These are phyloP conservation scores for Argentina silus DNA, from an alignment of 2,797 vertebrate species.

Conservation along the genomic window DNA sequence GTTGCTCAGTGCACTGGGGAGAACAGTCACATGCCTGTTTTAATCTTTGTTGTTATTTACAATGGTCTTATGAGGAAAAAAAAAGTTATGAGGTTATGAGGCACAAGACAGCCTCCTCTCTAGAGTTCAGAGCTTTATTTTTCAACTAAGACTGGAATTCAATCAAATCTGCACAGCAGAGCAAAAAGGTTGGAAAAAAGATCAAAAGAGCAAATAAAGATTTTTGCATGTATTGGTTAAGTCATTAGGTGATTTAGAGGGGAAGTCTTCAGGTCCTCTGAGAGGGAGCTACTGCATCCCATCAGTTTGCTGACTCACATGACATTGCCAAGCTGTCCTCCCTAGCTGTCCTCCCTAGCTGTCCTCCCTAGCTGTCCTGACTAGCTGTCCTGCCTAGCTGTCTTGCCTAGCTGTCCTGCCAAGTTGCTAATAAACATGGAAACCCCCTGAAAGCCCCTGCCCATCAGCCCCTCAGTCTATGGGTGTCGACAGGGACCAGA, in stretches of 20 bases:
- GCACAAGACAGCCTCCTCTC: not conserved
- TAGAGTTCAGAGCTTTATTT: not conserved
- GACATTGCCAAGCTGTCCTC: not conserved
- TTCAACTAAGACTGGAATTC: not conserved
- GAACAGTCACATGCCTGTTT: slow-evolving; percentile 8
- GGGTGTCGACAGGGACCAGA: not conserved
- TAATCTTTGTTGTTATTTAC: slow-evolving; percentile 8
- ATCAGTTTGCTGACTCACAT: not conserved
- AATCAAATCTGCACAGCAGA: not conserved
- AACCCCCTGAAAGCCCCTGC: not conserved
- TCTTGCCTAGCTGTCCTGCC: not conserved
- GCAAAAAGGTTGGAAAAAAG: not conserved
- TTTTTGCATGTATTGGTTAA: not conserved
- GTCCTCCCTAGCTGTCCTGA: no score
- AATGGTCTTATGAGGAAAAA: not conserved
- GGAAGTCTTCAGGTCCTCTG: not conserved
- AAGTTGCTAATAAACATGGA: not conserved
- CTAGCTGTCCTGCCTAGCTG: no score
- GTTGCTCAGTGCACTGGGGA: not conserved
- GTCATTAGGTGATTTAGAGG: not conserved
- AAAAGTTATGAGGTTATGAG: not conserved
- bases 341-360: no score
- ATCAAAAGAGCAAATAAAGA: not conserved
- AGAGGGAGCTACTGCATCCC: not conserved
- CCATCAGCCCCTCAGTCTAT: not conserved